Evolutionary conservation across 1,140 invertebrate species (phyloP), one percentile per base, ranked within the genome.

Genomic region (Paracyclopina nana): DNA sequence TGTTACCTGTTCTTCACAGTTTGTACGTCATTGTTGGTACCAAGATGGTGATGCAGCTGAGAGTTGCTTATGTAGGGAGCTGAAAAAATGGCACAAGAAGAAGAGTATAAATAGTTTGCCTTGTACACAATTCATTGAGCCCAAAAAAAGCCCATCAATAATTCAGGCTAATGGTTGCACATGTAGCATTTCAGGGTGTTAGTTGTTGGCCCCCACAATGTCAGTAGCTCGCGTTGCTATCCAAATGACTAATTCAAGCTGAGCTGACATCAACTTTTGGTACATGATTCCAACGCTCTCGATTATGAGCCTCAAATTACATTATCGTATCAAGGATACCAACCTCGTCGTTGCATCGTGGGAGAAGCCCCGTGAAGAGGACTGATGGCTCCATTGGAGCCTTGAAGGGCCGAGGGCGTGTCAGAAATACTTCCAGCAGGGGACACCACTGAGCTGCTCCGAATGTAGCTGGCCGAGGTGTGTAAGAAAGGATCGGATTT

Each of bases 401-500:
- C 34, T 16, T 20, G n/a, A 38, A 38, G 34, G 34, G 20, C 8
- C 14, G 20, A 4, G 20, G 34, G 9, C 34, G 3, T 24, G 5
- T n/a, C 25, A 4, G 14, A n/a, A 2, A 18, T 24, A 22, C 12
- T 20, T 48, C 27, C 14, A 29, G 25, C 27, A 3, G n/a, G 27
- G 46, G 27, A 26, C 16, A n/a, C n/a, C n/a, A n/a, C n/a, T n/a
- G n/a, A n/a, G 14, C 40, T 42, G 14, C 45, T 27, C 24, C 42
- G 14, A 14, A 25, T 22, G 12, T 25, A 14, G 22, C 30, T 22
- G n/a, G 27, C 45, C 2, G 45, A 48, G 12, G 27, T 22, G 25
- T 48, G 45, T 4, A 48, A 16, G 14, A 28, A 26, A 4, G 45
- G 30, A 20, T 48, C 45, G 16, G 45, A 48, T 22, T 28, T 28